Evolutionary conservation across 2,888 invertebrate species (phyloP), one percentile per base, ranked within the genome.

Genomic region (Dasypolia templi): DNA sequence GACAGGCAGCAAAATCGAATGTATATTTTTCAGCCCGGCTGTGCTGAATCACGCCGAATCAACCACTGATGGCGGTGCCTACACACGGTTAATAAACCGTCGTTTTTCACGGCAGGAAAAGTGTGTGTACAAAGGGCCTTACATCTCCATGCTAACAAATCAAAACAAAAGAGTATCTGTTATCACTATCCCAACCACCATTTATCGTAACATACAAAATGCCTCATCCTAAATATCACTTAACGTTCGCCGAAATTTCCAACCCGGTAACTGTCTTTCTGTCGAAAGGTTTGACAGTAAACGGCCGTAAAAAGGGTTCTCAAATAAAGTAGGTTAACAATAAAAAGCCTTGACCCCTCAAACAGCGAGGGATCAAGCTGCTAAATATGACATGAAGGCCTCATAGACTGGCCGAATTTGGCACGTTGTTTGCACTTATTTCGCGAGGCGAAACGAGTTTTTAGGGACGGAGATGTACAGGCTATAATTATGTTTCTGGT

Each of bases 301-400:
- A 80, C 75, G 59, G 14, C 65, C 77, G 39, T 63, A 78, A 71
- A 86, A 87, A 75, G 81, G 82, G 78, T 80, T 77, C 35, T 72
- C 62, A 88, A 87, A 87, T 84, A 87, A 84, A 80, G 81, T 80
- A 77, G 73, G 76, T 78, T 85, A 82, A 88, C 86, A 88, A 83
- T 72, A 65, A 56, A 71, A 56, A 65, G 62, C 87, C 87, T 84
- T 88, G 88, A 88, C 86, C 87, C 68, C 55, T 72, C 72, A 72
- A 81, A 83, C 73, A 68, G 75, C 65, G 70, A 53, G 74, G 53
- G 72, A 46, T 71, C 29, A 53, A 58, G 42, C 39, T 49, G 63
- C 86, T 79, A 84, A 79, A 82, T 81, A 75, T 82, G 79, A 63
- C 53, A 77, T 56, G 72, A 63, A 63, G 51, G 76, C 58, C 56